These are phyloP conservation scores for Melitaea cinxia DNA, from an alignment of 1,140 invertebrate species.

Conservation along the genomic window DNA sequence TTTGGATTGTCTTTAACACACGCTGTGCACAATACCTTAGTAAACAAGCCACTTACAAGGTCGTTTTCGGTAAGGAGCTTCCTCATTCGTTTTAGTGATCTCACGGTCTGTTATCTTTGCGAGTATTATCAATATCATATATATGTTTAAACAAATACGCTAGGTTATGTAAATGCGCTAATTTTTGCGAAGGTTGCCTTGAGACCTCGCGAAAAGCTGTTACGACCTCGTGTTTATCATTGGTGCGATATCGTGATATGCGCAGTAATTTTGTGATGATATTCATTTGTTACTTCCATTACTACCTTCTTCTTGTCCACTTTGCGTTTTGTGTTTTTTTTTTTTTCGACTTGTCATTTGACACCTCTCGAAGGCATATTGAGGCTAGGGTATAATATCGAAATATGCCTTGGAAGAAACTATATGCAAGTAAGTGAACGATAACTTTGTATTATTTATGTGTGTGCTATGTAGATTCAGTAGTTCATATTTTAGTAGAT, in stretches of 20 bases:
- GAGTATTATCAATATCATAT: constrained; percentile 63
- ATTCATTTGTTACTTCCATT: constrained; percentile 52
- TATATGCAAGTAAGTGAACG: constrained; percentile 47
- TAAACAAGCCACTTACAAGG: constrained; percentile 23
- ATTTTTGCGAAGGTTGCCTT: constrained; percentile 69
- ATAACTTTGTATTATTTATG: not conserved
- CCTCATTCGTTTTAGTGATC: constrained; percentile 47
- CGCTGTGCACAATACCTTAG: constrained; percentile 4
- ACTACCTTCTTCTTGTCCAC: constrained; percentile 44
- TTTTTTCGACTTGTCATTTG: not conserved
- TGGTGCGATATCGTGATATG: constrained; percentile 67
- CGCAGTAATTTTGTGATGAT: constrained; percentile 63
- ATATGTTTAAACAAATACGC: constrained; percentile 63
- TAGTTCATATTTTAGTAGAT: not conserved
- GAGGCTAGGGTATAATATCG: not conserved
- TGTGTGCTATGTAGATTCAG: not conserved
- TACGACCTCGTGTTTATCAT: constrained; percentile 71
- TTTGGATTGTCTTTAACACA: constrained; percentile 8
- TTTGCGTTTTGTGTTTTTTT: constrained; percentile 20
- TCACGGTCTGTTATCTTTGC: constrained; percentile 54
- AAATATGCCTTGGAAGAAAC: constrained; percentile 51
- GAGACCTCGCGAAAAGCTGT: constrained; percentile 69
- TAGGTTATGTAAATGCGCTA: constrained; percentile 74
- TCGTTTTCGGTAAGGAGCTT: constrained; percentile 16
- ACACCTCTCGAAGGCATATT: not conserved